These are phyloP conservation scores for Nyctalus aviator DNA, from an alignment of 2,797 vertebrate species.

Conservation along the genomic window DNA sequence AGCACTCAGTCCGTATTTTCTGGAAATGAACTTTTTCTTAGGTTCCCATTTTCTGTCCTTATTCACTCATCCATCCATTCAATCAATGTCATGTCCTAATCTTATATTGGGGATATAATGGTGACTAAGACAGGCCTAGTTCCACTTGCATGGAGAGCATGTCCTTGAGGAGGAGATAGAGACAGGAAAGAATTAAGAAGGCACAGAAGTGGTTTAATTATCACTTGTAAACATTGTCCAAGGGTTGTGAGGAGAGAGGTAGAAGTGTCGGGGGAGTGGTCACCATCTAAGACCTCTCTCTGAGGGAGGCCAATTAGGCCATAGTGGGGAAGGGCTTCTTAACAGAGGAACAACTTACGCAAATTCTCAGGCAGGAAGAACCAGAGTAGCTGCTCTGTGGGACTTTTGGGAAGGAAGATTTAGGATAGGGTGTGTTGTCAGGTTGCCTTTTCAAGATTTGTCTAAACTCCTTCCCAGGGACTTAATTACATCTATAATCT, in stretches of 20 bases:
- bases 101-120: neutral
- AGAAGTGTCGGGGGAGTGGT: neutral
- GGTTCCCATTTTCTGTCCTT: neutral
- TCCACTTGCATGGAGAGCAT: neutral
- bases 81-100: neutral
- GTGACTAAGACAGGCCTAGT: neutral
- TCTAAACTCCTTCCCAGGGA: neutral
- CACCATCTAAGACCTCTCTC: accelerated
- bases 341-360: neutral
- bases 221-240: neutral
- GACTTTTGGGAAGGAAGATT: neutral
- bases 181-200: neutral
- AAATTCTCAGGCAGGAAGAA: neutral
- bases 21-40: neutral
- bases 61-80: neutral
- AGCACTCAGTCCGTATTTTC: neutral
- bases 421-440: accelerated
- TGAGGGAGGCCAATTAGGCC: neutral
- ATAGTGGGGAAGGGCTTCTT: neutral
- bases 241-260: neutral
- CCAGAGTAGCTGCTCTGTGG: neutral
- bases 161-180: neutral
- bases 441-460: neutral
- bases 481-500: neutral
- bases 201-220: neutral